Evolutionary conservation across 1,140 invertebrate species (phyloP), one percentile per base, ranked within the genome.

Genomic region (Dufourea novaeangliae): DNA sequence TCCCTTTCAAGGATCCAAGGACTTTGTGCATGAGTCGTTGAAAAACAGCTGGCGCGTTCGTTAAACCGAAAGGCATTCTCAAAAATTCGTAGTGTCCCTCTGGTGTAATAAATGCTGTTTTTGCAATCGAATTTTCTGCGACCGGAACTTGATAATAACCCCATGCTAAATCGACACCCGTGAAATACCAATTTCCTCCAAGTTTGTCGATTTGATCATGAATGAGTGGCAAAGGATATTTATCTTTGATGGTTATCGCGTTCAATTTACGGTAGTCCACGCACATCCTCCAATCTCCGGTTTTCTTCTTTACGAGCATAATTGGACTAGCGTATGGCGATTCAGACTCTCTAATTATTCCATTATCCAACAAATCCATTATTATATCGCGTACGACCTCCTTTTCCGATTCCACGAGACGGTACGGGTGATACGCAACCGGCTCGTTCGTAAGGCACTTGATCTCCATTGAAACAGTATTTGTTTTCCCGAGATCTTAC

Each of bases 211-310:
- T n/a, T n/a, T n/a, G n/a, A n/a, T n/a, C n/a, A n/a, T n/a, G n/a
- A n/a, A 12, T 78, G 20, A 50, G 1, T 1, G 59, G 39, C 27
- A 78, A 57, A 0, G 41, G 75, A 0, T 71, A 78, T 6, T 44
- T 66, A 0, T 66, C 34, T 8, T 66, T 59, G 11, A 57, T 44
- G 0, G 72, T 74, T 1, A 74, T 66, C 1, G 62, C 71, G 20
- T 73, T 73, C 0, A 66, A 34, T 59, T 12, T 39, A 39, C 37
- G 37, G 2, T 39, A 39, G 37, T 39, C 37, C 37, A 39, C 37
- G 37, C 37, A 39, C 37, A 39, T 39, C 12, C 37, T 39, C 37
- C 8, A 10, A 44, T 70, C 68, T 25, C 54, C 54, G 2, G 34
- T 62, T 20, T 72, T 72, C 29, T 72, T 50, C 1, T 52, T 62